phyloP scores from a whole-genome alignment of 2,797 vertebrate species.

The Gallinago nigripennis region DNA sequence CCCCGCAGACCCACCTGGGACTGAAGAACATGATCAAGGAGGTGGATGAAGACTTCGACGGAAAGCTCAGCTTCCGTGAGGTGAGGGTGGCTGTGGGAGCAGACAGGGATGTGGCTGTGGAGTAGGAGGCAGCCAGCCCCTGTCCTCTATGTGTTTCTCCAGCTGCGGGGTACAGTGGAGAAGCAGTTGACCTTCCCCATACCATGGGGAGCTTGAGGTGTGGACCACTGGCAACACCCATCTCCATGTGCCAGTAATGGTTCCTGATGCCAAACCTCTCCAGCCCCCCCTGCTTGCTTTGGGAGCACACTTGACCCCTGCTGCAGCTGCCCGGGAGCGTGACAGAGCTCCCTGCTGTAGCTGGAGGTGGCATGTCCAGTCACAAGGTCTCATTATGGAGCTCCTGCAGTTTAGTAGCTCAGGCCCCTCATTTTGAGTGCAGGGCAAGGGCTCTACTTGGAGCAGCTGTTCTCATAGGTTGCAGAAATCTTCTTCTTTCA shows the following conservation, averaged over 20 bases:
- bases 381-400: neutral
- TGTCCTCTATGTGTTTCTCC: neutral
- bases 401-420: neutral
- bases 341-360: neutral
- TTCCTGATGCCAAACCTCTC: neutral
- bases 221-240: neutral
- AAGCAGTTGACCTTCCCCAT: neutral
- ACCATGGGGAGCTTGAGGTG: neutral
- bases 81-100: constrained; percentile 16
- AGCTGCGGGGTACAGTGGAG: neutral
- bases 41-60: constrained; percentile 83
- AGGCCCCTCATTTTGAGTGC: neutral
- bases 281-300: neutral
- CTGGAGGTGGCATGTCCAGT: neutral
- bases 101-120: neutral
- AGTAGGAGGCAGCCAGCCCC: neutral
- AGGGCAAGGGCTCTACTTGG: neutral
- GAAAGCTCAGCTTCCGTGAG: constrained; percentile 81
- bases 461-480: neutral
- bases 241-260: rapidly evolving
- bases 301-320: neutral
- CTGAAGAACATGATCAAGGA: constrained; percentile 85
- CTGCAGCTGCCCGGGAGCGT: neutral
- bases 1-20: constrained; percentile 82
- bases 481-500: neutral